phyloP scores from a whole-genome alignment of 1,140 invertebrate genomes.

The Laupala kohalensis region DNA sequence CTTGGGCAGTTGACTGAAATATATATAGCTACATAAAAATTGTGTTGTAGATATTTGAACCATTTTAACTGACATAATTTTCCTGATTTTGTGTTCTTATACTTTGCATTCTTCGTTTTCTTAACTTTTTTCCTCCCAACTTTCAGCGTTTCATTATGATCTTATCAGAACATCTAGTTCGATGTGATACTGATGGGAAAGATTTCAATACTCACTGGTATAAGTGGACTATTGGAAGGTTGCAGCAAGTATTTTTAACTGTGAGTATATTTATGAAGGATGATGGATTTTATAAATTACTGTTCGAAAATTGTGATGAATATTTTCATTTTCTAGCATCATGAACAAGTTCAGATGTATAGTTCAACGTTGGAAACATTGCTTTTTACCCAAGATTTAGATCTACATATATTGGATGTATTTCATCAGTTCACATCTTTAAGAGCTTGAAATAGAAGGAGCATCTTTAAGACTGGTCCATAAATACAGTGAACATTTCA shows the following conservation, averaged over 20 bases:
- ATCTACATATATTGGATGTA: conserved; percentile 89
- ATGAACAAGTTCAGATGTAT: conserved; percentile 96
- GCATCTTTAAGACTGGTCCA: too few species aligned
- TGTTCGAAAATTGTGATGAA: background rate
- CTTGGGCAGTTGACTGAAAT: too few species aligned
- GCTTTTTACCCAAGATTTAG: conserved; percentile 90
- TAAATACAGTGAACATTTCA: too few species aligned
- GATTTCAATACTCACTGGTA: conserved; percentile 96
- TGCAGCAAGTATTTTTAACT: conserved; percentile 89
- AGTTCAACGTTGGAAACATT: conserved; percentile 86
- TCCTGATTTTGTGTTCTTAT: too few species aligned
- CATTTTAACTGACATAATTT: too few species aligned
- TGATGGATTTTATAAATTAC: background rate
- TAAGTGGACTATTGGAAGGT: conserved; percentile 84
- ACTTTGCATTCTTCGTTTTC: too few species aligned
- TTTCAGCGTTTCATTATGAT: conserved; percentile 90
- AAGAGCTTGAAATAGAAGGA: conserved; percentile 41
- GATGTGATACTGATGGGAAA: conserved; percentile 82
- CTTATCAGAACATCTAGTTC: conserved; percentile 86
- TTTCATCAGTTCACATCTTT: conserved; percentile 93
- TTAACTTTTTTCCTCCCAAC: too few species aligned
- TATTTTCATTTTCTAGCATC: conserved; percentile 55
- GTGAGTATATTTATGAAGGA: conserved; percentile 41
- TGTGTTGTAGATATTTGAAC: too few species aligned
- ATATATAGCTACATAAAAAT: too few species aligned